Conservation (phyloP, 2,888 invertebrate species). For the Pristionchus fissidentatus region DNA sequence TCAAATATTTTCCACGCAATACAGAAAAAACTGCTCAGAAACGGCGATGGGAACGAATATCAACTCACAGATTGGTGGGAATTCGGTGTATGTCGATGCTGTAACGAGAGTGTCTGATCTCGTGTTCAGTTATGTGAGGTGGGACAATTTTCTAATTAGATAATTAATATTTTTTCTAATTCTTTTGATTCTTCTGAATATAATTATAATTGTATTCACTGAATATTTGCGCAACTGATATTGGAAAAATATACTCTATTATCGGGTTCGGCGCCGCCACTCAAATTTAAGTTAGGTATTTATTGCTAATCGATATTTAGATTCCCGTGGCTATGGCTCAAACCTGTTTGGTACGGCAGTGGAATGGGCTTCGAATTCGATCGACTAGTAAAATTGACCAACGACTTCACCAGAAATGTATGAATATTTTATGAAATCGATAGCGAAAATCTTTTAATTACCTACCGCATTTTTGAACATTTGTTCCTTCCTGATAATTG, state of each 20-base stretch:
- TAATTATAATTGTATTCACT: too few relatives aligned
- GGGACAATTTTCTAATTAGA: background rate
- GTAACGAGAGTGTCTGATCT: slow-evolving; percentile 35
- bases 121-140: slow-evolving; percentile 23
- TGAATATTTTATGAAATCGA: too few relatives aligned
- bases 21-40: slow-evolving; percentile 29
- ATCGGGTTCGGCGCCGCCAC: too few relatives aligned
- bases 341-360: slow-evolving; percentile 15
- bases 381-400: background rate
- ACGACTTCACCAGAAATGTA: background rate
- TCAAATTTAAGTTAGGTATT: too few relatives aligned
- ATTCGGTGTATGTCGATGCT: slow-evolving; percentile 31
- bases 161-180: too few relatives aligned
- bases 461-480: too few relatives aligned
- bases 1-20: too few relatives aligned
- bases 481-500: too few relatives aligned
- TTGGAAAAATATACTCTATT: too few relatives aligned
- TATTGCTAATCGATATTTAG: too few relatives aligned
- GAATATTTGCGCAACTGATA: too few relatives aligned
- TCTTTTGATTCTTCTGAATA: too few relatives aligned
- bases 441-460: slow-evolving; percentile 75
- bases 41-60: slow-evolving; percentile 44
- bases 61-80: slow-evolving; percentile 33
- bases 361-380: slow-evolving; percentile 18
- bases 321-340: slow-evolving; percentile 13